These are phyloP conservation scores for Sycophila texana DNA, from an alignment of 2,888 invertebrate species.

Conservation along the genomic window DNA sequence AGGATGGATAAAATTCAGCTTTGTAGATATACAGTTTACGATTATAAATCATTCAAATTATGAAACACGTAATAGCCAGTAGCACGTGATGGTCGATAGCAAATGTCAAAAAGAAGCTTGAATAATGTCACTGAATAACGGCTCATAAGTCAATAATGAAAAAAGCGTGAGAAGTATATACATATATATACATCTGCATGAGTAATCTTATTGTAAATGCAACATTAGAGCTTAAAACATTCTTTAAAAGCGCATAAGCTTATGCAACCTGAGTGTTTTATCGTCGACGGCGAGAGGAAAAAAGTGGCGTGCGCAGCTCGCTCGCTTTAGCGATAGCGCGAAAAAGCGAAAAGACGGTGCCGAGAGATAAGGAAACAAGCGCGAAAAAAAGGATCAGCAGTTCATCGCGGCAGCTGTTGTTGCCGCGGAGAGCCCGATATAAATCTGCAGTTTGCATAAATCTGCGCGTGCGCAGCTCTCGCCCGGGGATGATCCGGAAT, in stretches of 20 bases:
- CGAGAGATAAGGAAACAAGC: constrained; percentile 6
- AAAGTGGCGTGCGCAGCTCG: not conserved
- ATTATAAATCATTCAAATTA: not conserved
- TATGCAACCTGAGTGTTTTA: constrained; percentile 32
- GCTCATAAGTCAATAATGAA: too few species aligned
- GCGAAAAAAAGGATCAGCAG: constrained; percentile 26
- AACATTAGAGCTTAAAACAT: not conserved
- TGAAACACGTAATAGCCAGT: constrained; percentile 34
- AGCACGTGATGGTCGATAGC: constrained; percentile 32
- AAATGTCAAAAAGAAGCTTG: not conserved
- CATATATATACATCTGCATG: too few species aligned
- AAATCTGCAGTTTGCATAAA: constrained; percentile 58
- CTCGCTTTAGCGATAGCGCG: not conserved
- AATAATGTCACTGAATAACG: too few species aligned
- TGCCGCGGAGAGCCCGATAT: constrained; percentile 43
- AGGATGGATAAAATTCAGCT: too few species aligned
- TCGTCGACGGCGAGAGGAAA: constrained; percentile 5
- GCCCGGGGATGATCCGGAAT: constrained; percentile 52
- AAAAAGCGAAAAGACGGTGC: not conserved
- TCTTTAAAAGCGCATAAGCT: constrained; percentile 41
- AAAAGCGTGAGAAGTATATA: too few species aligned
- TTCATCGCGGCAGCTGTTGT: constrained; percentile 44
- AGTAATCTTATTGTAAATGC: too few species aligned
- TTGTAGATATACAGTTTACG: too few species aligned
- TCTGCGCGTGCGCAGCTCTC: constrained; percentile 35